Conservation (phyloP, 2,113 vertebrate genomes). For the Sceloporus undulatus region DNA sequence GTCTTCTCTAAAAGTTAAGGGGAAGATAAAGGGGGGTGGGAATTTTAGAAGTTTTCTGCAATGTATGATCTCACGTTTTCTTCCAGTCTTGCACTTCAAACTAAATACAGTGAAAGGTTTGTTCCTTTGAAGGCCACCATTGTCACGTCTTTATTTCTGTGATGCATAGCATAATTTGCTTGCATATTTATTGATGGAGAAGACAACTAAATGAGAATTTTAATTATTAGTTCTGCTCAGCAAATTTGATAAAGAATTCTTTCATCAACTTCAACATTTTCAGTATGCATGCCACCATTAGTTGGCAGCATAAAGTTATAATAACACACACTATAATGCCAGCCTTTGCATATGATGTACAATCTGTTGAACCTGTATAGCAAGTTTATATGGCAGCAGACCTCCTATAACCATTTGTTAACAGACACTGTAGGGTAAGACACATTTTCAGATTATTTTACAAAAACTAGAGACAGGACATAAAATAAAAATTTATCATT, state of each 20-base stretch:
- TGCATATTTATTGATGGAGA: neutral
- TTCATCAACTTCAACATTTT: neutral
- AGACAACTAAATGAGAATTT: neutral
- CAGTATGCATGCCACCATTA: neutral
- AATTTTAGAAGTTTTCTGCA: neutral
- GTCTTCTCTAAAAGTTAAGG: neutral
- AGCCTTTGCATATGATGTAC: neutral
- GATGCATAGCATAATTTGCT: neutral
- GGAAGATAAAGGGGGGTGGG: neutral
- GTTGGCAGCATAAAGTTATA: neutral
- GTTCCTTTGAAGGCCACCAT: neutral
- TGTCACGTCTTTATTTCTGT: neutral
- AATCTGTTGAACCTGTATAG: slow-evolving; percentile 1
- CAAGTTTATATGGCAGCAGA: neutral
- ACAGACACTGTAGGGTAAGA: neutral
- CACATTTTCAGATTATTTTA: neutral
- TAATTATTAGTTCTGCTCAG: neutral
- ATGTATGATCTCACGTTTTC: neutral
- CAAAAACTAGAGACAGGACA: neutral
- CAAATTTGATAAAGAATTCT: neutral
- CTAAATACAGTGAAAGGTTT: neutral
- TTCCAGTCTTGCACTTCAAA: neutral
- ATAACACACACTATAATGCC: neutral
- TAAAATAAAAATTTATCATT: neutral
- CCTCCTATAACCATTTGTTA: neutral